Evolutionary conservation across 2,888 invertebrate species (phyloP), one percentile per base, ranked within the genome.

Genomic region (Andrena haemorrhoa): DNA sequence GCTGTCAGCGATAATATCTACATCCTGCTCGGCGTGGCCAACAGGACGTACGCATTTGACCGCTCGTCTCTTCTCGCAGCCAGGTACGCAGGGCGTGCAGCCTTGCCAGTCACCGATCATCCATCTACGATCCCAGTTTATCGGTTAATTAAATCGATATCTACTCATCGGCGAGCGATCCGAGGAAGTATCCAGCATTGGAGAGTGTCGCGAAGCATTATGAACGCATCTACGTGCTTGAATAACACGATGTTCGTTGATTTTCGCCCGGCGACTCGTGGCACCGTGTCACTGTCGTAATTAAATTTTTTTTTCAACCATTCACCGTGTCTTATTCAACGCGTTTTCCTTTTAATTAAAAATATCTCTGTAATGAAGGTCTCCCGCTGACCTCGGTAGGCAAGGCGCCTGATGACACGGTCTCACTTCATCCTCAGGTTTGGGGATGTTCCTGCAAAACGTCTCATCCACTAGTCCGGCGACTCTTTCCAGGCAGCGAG

Each of bases 391-490:
- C 90, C 90, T 89, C n/a, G 89, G 89, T 23, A 89, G 69, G 86
- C 95, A 95, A 7, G 94, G 92, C 79, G 95, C 94, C 60, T 89
- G 92, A 90, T 95, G 95, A 87, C 95, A 95, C 0, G 92, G 89
- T 70, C 93, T 91, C 41, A 93, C 92, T 88, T 93, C 93, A 85
- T 94, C 94, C 49, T 87, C 81, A n/a, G 93, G 93, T 72, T 87
- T 91, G n/a, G 74, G 65, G 35, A 87, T 82, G 23, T 86, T 88
- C 49, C 80, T 85, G 86, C 93, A 93, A 84, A 90, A 91, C 20
- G 68, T 86, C 69, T 95, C 94, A 84, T 95, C 95, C n/a, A 95
- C 95, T 51, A 94, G 87, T 1, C 95, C 95, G 6, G 94, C 94
- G 86, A 94, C 94, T 83, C 93, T 93, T 94, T 94, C 94, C 87